These are phyloP conservation scores for Drosophila sordidula DNA, from an alignment of 2,888 invertebrate species.

Conservation along the genomic window DNA sequence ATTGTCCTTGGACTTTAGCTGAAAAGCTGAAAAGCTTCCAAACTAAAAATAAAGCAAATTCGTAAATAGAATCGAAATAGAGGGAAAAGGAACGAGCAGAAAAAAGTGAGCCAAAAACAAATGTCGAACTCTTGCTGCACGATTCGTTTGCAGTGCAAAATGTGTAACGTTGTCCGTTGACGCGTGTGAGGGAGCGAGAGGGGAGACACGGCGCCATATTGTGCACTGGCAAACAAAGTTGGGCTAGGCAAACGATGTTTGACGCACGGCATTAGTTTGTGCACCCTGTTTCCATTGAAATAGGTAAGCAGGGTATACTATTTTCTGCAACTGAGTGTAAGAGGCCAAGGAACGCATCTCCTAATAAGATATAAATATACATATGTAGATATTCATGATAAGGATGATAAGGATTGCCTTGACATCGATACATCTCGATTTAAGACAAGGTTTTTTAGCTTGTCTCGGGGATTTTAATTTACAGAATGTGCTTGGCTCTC, in stretches of 20 bases:
- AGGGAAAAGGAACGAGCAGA: not conserved
- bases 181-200: constrained; percentile 6
- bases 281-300: not conserved
- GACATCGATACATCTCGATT: no score
- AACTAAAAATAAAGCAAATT: constrained; percentile 78
- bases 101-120: constrained; percentile 22
- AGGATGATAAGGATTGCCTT: no score
- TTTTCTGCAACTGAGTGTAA: no score
- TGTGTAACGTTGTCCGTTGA: constrained; percentile 24
- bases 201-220: constrained; percentile 2
- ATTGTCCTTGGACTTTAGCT: constrained; percentile 75
- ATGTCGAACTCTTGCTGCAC: constrained; percentile 32
- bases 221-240: constrained; percentile 29
- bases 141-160: constrained; percentile 39
- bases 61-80: constrained; percentile 51
- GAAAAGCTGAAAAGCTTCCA: constrained; percentile 64
- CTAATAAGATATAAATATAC: no score
- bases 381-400: no score
- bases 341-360: no score
- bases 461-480: no score
- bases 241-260: constrained; percentile 7
- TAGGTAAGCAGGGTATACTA: not conserved
- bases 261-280: not conserved
- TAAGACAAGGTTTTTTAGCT: no score
- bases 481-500: no score